phyloP scores from a whole-genome alignment of 1,140 invertebrate species.

The Latrodectus geometricus region DNA sequence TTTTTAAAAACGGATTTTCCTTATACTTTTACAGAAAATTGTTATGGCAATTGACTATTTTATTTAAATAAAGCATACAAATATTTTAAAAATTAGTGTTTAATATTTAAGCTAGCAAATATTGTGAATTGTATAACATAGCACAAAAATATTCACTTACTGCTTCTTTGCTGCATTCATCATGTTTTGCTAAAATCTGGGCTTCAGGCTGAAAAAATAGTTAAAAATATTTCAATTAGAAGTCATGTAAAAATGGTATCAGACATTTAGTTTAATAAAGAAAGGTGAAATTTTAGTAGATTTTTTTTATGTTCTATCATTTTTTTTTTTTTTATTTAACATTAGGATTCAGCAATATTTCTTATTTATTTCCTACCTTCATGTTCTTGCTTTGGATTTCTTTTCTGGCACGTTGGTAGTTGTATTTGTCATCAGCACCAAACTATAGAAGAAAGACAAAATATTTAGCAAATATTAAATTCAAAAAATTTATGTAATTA shows the following conservation, averaged over 20 bases:
- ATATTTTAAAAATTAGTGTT: not conserved
- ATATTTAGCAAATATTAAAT: no score
- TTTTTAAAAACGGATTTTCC: no score
- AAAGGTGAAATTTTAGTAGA: no score
- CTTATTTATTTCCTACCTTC: slow-evolving; percentile 19
- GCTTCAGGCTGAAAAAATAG: slow-evolving; percentile 36
- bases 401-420: slow-evolving; percentile 64
- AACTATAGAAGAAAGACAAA: slow-evolving; percentile 46
- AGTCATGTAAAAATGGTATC: no score
- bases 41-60: not conserved
- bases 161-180: slow-evolving; percentile 63
- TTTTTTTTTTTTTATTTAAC: no score
- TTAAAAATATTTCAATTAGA: not conserved
- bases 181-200: slow-evolving; percentile 57
- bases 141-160: slow-evolving; percentile 27
- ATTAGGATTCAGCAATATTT: not conserved
- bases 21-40: not conserved
- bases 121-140: not conserved
- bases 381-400: slow-evolving; percentile 66
- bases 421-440: slow-evolving; percentile 63
- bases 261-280: no score
- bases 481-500: no score
- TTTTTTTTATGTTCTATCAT: no score
- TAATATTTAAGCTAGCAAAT: not conserved
- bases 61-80: not conserved